A percentile compares a stretch with the other conserved stretches of the same genome.
These are phyloP conservation scores for Trachymyrmex septentrionalis DNA, from an alignment of 1,140 invertebrate genomes.

Conservation along the genomic window DNA sequence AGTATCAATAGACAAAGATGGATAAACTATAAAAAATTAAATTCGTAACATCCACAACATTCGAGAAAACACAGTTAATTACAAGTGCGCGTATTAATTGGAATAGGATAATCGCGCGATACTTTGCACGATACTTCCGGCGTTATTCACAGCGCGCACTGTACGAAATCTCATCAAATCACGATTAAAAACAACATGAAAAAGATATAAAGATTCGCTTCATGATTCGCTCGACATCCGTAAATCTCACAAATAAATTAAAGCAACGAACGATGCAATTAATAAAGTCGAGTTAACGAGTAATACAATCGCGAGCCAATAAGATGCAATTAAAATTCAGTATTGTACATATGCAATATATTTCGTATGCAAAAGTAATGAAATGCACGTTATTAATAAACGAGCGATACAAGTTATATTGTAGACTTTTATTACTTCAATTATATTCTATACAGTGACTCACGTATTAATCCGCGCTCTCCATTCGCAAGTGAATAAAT, in stretches of 20 bases:
- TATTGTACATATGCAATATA: not conserved
- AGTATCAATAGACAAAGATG: not conserved
- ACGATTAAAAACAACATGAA: not conserved
- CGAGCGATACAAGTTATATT: not conserved
- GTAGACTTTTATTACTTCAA: not conserved
- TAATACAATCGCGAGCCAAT: not conserved
- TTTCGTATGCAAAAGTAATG: not conserved
- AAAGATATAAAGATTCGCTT: conserved; percentile 7
- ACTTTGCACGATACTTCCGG: not conserved
- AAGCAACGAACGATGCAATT: not conserved
- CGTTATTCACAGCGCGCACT: not conserved
- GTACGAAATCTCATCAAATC: not conserved
- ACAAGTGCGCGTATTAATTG: not conserved
- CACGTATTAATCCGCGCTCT: not conserved
- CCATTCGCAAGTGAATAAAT: not conserved
- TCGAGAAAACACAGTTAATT: too few species aligned
- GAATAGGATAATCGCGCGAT: not conserved
- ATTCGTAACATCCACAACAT: not conserved
- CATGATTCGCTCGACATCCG: not conserved
- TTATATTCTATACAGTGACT: not conserved
- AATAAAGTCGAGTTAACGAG: conserved; percentile 1
- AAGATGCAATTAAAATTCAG: conserved; percentile 19
- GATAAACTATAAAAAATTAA: not conserved
- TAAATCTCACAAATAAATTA: not conserved
- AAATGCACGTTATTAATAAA: conserved; percentile 9